Conservation (phyloP, 2,797 vertebrate species). For the Xenentodon cancila region DNA sequence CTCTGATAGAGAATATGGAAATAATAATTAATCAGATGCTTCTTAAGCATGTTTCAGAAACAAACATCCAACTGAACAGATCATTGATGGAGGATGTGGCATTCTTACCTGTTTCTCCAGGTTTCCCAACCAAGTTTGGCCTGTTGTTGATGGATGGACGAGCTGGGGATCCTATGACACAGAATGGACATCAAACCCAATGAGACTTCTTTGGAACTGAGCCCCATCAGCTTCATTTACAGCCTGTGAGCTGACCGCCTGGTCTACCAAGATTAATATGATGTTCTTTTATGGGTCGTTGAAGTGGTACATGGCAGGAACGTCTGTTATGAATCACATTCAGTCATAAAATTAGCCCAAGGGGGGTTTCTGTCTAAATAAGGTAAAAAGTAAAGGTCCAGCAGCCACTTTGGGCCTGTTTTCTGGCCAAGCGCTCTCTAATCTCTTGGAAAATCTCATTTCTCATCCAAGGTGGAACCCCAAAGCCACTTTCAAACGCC, state of each 20-base stretch:
- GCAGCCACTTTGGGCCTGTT: constrained; percentile 12
- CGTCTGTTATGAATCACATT: constrained; percentile 15
- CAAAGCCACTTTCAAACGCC: constrained; percentile 13
- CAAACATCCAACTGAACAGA: too few species aligned
- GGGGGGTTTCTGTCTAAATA: constrained; percentile 11
- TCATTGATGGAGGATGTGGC: too few species aligned
- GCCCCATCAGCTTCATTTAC: neutral
- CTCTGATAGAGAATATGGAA: constrained; percentile 50
- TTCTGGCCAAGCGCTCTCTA: constrained; percentile 24
- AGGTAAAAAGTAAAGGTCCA: constrained; percentile 7
- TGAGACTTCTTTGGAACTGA: neutral
- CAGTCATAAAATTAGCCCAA: constrained; percentile 1
- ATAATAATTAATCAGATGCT: neutral
- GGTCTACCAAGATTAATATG: neutral
- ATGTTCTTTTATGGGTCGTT: neutral
- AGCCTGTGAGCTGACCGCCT: constrained; percentile 20
- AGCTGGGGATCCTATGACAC: constrained; percentile 65
- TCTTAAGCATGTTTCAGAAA: neutral
- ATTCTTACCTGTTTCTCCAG: constrained; percentile 65
- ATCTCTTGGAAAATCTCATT: constrained; percentile 36
- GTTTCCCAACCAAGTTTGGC: constrained; percentile 71
- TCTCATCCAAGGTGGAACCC: constrained; percentile 8
- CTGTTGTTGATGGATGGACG: constrained; percentile 66
- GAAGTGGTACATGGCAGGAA: constrained; percentile 4
- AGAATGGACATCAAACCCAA: constrained; percentile 5